Percentiles rank a stretch among this genome's conserved stretches.
Conservation (phyloP, 2,113 vertebrate genomes). For the Nycticorax nycticorax region DNA sequence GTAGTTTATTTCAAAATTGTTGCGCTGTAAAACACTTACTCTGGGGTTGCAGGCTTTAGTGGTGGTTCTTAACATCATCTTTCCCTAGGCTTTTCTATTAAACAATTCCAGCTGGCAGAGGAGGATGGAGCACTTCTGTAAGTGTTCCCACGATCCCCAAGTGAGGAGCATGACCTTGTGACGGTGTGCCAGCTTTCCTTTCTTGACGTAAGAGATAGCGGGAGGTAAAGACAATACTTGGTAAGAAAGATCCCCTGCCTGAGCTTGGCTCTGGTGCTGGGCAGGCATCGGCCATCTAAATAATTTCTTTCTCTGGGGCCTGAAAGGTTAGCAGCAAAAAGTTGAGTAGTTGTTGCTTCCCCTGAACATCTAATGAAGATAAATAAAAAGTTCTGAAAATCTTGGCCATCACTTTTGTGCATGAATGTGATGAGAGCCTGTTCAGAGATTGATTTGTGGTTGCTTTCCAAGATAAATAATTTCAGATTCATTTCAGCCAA, state of each 20-base stretch:
- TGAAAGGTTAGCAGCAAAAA: neutral
- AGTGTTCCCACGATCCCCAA: constrained; percentile 51
- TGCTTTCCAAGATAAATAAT: neutral
- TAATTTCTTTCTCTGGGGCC: neutral
- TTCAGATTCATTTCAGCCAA: neutral
- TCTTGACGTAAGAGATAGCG: neutral
- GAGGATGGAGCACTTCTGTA: neutral
- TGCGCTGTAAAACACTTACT: neutral
- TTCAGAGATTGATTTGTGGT: neutral
- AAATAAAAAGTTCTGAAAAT: neutral
- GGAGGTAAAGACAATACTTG: constrained; percentile 41
- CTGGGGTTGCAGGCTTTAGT: neutral
- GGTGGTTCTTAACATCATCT: neutral
- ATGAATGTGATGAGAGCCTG: neutral
- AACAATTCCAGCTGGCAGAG: constrained; percentile 56
- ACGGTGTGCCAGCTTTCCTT: neutral
- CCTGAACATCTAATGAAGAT: neutral
- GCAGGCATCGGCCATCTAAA: neutral
- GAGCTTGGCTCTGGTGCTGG: neutral
- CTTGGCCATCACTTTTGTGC: neutral
- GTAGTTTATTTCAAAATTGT: neutral
- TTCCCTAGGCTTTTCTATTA: neutral
- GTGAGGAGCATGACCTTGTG: constrained; percentile 16
- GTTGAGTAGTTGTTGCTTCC: neutral
- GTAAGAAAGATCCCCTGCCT: neutral